Percentiles rank a stretch among this genome's conserved stretches.
phyloP scores from a whole-genome alignment of 2,797 vertebrate species.

The Clarias pachynema region DNA sequence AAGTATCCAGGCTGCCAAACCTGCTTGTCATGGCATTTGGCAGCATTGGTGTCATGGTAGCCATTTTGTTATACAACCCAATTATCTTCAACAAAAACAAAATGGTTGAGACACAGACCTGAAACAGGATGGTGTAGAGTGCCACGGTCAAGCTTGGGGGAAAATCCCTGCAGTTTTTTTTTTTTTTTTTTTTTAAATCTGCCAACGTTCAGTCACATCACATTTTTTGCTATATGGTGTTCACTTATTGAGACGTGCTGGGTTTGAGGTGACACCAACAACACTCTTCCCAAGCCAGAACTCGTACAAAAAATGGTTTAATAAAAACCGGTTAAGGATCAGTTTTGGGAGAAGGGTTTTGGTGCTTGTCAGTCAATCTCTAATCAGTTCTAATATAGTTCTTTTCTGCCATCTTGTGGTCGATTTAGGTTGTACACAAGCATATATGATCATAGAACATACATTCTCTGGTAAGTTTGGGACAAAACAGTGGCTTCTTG shows the following conservation, averaged over 20 bases:
- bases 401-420: conserved; percentile 16
- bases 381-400: neutral
- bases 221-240: neutral
- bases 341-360: neutral
- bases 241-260: too few species aligned
- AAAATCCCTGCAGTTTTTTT: neutral
- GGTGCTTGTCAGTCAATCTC: neutral
- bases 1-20: neutral
- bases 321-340: neutral
- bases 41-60: neutral
- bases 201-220: neutral
- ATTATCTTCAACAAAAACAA: neutral
- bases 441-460: neutral
- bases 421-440: neutral
- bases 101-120: conserved; percentile 12
- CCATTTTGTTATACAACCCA: conserved; percentile 29
- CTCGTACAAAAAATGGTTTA: neutral
- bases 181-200: neutral
- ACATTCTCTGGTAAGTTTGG: neutral
- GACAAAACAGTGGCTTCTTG: too few species aligned
- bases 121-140: neutral
- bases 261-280: neutral
- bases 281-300: neutral
- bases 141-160: too few species aligned
- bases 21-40: neutral